Percentiles rank a stretch among this genome's conserved stretches.
phyloP scores from a whole-genome alignment of 2,888 invertebrate species.

The Amblyjoppa proteus region DNA sequence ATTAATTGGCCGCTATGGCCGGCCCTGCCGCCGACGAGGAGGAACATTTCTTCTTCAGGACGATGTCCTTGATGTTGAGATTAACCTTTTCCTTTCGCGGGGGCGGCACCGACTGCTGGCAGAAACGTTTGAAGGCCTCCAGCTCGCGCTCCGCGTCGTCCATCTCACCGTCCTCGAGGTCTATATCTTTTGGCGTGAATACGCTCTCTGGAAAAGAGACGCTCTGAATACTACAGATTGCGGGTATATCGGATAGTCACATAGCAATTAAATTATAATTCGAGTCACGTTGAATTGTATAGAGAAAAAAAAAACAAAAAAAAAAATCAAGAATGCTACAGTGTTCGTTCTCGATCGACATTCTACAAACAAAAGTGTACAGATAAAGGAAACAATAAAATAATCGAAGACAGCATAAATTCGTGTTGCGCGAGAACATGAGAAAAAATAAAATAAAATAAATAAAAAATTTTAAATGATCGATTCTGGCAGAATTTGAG shows the following conservation, averaged over 20 bases:
- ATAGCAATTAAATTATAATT: slow-evolving; percentile 38
- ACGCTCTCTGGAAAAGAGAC: slow-evolving; percentile 87
- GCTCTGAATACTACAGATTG: slow-evolving; percentile 79
- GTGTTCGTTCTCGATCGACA: slow-evolving; percentile 2
- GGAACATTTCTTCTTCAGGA: slow-evolving; percentile 88
- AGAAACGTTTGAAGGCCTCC: slow-evolving; percentile 95
- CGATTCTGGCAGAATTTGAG: slow-evolving; percentile 13
- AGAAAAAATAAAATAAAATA: background rate
- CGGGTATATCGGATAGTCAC: slow-evolving; percentile 55
- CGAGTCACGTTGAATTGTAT: background rate
- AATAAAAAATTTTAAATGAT: background rate
- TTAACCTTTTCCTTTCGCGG: slow-evolving; percentile 92
- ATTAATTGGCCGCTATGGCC: slow-evolving; percentile 81
- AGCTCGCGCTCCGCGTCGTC: slow-evolving; percentile 93
- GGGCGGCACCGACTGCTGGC: slow-evolving; percentile 93
- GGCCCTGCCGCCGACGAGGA: slow-evolving; percentile 73
- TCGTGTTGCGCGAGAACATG: slow-evolving; percentile 14
- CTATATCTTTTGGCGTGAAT: slow-evolving; percentile 92
- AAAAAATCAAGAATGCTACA: background rate
- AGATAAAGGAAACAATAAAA: slow-evolving; percentile 12
- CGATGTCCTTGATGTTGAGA: slow-evolving; percentile 92
- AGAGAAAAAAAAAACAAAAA: too few relatives aligned
- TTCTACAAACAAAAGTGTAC: background rate
- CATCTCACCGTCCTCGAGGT: slow-evolving; percentile 91
- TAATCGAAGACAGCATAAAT: slow-evolving; percentile 8